These are phyloP conservation scores for Halcyon malimbica DNA, from an alignment of 2,113 vertebrate species.

Conservation along the genomic window DNA sequence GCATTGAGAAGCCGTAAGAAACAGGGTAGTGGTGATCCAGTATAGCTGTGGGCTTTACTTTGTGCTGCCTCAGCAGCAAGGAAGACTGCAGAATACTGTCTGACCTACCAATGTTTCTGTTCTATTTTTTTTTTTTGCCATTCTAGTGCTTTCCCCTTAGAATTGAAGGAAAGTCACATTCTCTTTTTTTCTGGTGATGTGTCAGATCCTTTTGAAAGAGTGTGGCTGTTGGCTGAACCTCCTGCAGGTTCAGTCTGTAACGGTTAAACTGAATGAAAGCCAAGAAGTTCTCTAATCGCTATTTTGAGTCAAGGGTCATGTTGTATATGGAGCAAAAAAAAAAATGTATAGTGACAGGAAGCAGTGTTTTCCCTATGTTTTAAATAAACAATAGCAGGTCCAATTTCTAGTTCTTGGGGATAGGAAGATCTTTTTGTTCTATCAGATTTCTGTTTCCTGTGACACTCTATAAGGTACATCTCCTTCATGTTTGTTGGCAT, in stretches of 20 bases:
- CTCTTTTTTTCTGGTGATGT: constrained; percentile 31
- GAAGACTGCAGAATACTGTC: not conserved
- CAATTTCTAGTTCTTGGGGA: constrained; percentile 1
- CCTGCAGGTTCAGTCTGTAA: not conserved
- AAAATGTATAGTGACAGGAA: constrained; percentile 25
- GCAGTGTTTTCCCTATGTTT: not conserved
- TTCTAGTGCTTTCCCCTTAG: constrained; percentile 5
- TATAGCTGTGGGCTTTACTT: not conserved
- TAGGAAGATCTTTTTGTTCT: constrained; percentile 41
- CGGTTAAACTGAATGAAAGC: not conserved
- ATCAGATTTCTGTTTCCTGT: constrained; percentile 61
- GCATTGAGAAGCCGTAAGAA: not conserved
- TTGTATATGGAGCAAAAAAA: constrained; percentile 42
- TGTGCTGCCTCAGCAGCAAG: constrained; percentile 15
- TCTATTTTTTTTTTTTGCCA: not conserved
- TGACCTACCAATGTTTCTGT: not conserved
- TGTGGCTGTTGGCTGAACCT: constrained; percentile 42
- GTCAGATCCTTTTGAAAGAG: constrained; percentile 5
- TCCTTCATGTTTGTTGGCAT: constrained; percentile 3
- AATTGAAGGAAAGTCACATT: constrained; percentile 39
- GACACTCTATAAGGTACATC: constrained; percentile 4
- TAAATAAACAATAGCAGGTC: constrained; percentile 22
- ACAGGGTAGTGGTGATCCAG: not conserved
- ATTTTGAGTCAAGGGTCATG: constrained; percentile 3
- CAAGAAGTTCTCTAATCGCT: constrained; percentile 4